Percentiles rank a stretch among this genome's conserved stretches.
phyloP scores from a whole-genome alignment of 2,888 invertebrate genomes.

The Charanyca ferruginea region DNA sequence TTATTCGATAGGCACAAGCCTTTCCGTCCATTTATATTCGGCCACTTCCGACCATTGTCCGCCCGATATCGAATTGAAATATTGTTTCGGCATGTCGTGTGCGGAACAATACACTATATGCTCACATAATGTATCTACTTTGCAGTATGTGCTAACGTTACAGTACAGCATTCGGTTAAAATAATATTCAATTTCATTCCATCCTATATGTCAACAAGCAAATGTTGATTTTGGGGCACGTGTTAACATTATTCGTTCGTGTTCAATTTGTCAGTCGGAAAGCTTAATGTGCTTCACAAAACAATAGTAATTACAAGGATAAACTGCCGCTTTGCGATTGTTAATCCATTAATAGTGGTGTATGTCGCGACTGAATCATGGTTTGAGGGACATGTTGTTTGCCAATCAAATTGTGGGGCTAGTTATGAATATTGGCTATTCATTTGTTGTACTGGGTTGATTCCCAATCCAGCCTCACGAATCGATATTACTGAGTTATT shows the following conservation, averaged over 20 bases:
- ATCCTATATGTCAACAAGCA: slow-evolving; percentile 70
- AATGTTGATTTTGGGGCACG: slow-evolving; percentile 77
- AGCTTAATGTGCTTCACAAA: slow-evolving; percentile 71
- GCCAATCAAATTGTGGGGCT: slow-evolving; percentile 53
- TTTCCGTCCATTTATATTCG: slow-evolving; percentile 90
- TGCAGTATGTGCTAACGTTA: slow-evolving; percentile 53
- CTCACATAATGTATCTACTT: slow-evolving; percentile 65
- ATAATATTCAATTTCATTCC: slow-evolving; percentile 72
- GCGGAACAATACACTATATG: slow-evolving; percentile 76
- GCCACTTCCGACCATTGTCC: slow-evolving; percentile 88
- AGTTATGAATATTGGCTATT: slow-evolving; percentile 57
- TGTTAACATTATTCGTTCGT: slow-evolving; percentile 76
- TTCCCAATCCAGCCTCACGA: slow-evolving; percentile 19
- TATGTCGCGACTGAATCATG: slow-evolving; percentile 53
- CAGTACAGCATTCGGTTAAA: slow-evolving; percentile 64
- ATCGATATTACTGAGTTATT: slow-evolving; percentile 16
- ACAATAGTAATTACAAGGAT: slow-evolving; percentile 74
- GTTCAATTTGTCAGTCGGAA: slow-evolving; percentile 73
- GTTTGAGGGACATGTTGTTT: slow-evolving; percentile 47
- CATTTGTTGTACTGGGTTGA: slow-evolving; percentile 19
- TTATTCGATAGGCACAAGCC: slow-evolving; percentile 85
- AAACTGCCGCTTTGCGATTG: slow-evolving; percentile 68
- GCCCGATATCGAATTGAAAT: slow-evolving; percentile 89
- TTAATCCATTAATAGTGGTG: slow-evolving; percentile 66
- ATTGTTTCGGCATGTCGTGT: slow-evolving; percentile 86